Conservation (phyloP, 1,140 invertebrate genomes). For the Copidosoma floridanum region DNA sequence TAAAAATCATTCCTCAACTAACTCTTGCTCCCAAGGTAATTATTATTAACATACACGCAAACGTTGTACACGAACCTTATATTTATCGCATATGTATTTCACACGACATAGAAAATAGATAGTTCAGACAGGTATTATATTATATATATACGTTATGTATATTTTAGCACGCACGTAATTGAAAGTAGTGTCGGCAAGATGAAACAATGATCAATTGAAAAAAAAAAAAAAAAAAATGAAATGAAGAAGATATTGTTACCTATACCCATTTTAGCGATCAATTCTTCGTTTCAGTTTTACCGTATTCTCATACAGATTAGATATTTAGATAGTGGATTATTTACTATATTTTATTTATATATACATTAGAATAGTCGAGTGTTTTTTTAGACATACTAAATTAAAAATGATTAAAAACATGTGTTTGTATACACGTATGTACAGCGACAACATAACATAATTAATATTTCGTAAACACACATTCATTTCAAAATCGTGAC, state of each 20-base stretch:
- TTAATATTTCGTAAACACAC: too few species aligned
- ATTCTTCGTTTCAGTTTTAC: slow-evolving; percentile 25
- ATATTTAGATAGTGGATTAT: slow-evolving; percentile 16
- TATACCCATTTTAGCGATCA: too few species aligned
- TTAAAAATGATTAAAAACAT: too few species aligned
- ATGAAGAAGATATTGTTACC: too few species aligned
- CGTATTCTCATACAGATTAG: slow-evolving; percentile 8
- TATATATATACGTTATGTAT: slow-evolving; percentile 13
- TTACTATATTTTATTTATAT: too few species aligned
- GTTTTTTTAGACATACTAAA: slow-evolving; percentile 1
- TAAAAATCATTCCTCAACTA: too few species aligned
- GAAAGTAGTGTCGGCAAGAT: slow-evolving; percentile 14
- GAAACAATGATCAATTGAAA: slow-evolving; percentile 18
- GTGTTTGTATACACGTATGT: too few species aligned
- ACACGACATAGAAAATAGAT: slow-evolving; percentile 22
- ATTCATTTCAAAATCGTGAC: too few species aligned
- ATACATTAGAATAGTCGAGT: slow-evolving; percentile 11
- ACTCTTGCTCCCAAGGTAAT: slow-evolving; percentile 9
- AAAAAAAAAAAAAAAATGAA: slow-evolving; percentile 13
- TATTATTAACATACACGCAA: slow-evolving; percentile 18
- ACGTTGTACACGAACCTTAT: slow-evolving; percentile 18
- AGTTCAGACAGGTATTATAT: slow-evolving; percentile 19
- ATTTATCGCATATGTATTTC: slow-evolving; percentile 17
- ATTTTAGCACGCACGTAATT: slow-evolving; percentile 19
- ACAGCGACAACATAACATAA: not conserved